These are phyloP conservation scores for Pammene aurita DNA, from an alignment of 2,888 invertebrate species.

Conservation along the genomic window DNA sequence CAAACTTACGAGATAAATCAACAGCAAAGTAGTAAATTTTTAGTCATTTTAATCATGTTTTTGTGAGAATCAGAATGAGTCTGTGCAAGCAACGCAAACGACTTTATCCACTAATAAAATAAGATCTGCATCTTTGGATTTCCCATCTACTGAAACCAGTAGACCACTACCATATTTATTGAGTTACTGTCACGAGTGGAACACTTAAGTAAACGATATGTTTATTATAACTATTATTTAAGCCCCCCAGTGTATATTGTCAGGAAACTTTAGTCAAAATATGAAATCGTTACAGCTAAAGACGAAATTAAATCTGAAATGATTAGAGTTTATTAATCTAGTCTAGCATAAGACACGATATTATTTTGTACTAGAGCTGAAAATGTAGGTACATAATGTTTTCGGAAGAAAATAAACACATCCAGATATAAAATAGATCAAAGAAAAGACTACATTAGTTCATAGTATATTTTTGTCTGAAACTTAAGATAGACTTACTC, in stretches of 20 bases:
- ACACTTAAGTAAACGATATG: slow-evolving; percentile 78
- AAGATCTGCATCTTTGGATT: slow-evolving; percentile 79
- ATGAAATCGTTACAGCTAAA: slow-evolving; percentile 32
- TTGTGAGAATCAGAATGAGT: background rate
- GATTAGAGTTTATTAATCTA: slow-evolving; percentile 41
- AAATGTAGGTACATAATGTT: slow-evolving; percentile 40
- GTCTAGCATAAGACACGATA: slow-evolving; percentile 65
- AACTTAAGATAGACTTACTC: slow-evolving; percentile 19
- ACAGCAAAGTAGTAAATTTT: too few relatives aligned
- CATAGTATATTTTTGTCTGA: slow-evolving; percentile 21
- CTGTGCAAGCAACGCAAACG: slow-evolving; percentile 39
- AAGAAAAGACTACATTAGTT: slow-evolving; percentile 6
- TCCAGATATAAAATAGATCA: slow-evolving; percentile 13
- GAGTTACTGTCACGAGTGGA: slow-evolving; percentile 73
- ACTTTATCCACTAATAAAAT: slow-evolving; percentile 74
- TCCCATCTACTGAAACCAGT: slow-evolving; percentile 47
- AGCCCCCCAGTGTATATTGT: slow-evolving; percentile 49
- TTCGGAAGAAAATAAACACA: slow-evolving; percentile 21
- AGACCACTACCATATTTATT: slow-evolving; percentile 63
- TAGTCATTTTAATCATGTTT: background rate
- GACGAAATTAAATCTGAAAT: slow-evolving; percentile 29
- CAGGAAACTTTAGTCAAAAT: slow-evolving; percentile 33
- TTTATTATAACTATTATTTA: slow-evolving; percentile 54
- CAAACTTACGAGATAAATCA: too few relatives aligned
- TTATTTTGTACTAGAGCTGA: slow-evolving; percentile 72